These are phyloP conservation scores for Rhea pennata DNA, from an alignment of 2,113 vertebrate genomes.

Conservation along the genomic window DNA sequence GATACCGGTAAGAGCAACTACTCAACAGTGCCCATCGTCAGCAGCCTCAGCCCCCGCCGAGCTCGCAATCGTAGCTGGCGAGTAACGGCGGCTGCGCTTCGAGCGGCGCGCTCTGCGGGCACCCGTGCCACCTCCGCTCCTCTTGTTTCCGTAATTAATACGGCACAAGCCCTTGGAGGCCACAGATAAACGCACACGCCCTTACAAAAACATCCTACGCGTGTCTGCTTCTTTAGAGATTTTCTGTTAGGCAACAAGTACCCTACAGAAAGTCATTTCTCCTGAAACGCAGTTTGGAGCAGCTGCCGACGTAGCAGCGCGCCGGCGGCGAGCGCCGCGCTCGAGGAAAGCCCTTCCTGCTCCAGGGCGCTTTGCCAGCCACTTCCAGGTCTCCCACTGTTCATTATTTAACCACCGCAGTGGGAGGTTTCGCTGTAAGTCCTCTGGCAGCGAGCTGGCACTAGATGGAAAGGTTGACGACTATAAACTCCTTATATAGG, in stretches of 20 bases:
- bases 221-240: background rate
- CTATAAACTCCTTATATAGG: background rate
- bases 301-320: background rate
- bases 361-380: background rate
- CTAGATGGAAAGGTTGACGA: background rate
- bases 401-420: background rate
- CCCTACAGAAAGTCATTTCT: background rate
- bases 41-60: background rate
- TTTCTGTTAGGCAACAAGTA: background rate
- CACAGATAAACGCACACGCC: background rate
- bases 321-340: background rate
- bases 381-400: background rate
- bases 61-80: background rate
- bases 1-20: background rate
- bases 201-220: fast-evolving
- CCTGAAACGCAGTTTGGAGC: background rate
- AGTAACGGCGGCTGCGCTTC: background rate
- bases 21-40: background rate
- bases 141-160: background rate
- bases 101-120: background rate
- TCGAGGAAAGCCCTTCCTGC: background rate
- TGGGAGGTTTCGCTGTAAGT: background rate
- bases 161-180: background rate
- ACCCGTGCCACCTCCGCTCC: background rate
- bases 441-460: background rate